A percentile compares a stretch with the other conserved stretches of the same genome.
Conservation (phyloP, 2,113 vertebrate genomes). For the Perca schrenkii region DNA sequence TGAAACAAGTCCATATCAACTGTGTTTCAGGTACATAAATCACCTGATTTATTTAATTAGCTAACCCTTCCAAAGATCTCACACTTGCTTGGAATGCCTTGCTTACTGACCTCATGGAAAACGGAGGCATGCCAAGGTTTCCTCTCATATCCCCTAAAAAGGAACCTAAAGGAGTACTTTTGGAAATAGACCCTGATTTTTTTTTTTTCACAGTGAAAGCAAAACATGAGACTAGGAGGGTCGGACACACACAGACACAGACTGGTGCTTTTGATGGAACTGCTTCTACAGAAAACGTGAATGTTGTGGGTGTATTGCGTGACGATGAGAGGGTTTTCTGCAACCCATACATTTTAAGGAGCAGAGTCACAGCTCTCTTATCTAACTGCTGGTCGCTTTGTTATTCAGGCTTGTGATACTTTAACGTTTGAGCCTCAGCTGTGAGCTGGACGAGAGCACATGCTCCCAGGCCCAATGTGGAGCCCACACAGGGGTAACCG, state of each 20-base stretch:
- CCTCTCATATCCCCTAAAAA: conserved; percentile 82
- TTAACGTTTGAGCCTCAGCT: conserved; percentile 68
- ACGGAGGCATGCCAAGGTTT: conserved; percentile 78
- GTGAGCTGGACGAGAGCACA: conserved; percentile 64
- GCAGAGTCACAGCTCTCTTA: conserved; percentile 33
- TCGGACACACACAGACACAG: conserved; percentile 37
- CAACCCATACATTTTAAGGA: conserved; percentile 14
- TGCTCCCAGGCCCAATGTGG: conserved; percentile 65
- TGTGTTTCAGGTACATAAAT: conserved; percentile 78
- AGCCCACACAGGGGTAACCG: conserved; percentile 67
- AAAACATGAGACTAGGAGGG: conserved; percentile 44
- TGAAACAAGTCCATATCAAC: conserved; percentile 57
- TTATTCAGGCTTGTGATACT: conserved; percentile 50
- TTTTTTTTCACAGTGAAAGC: conserved; percentile 32
- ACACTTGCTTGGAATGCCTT: conserved; percentile 76
- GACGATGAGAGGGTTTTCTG: conserved; percentile 23
- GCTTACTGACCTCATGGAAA: conserved; percentile 83
- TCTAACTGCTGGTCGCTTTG: conserved; percentile 38
- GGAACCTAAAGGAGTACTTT: conserved; percentile 74
- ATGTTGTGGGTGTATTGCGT: conserved; percentile 2
- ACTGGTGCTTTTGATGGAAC: conserved; percentile 27
- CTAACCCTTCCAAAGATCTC: conserved; percentile 69
- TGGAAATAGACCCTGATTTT: conserved; percentile 68
- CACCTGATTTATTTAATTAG: conserved; percentile 79
- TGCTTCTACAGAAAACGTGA: neutral